Evolutionary conservation across 92 coral and sea anemone species (phyloP), one percentile per base, ranked within the genome.

Genomic region (Muricea muricata): DNA sequence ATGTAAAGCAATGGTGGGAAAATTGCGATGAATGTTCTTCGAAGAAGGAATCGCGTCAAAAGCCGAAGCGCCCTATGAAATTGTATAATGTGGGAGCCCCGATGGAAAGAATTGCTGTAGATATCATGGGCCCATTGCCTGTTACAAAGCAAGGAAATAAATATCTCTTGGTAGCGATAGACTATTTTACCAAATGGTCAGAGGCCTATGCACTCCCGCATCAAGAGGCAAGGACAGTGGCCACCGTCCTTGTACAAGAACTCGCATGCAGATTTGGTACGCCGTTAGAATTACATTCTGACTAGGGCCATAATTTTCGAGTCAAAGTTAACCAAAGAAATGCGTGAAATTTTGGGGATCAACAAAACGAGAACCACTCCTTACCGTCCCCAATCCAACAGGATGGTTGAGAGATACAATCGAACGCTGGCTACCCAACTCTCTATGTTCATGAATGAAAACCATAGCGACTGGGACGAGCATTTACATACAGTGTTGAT

Each of bases 401-500:
- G 50, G 15, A 45, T 45, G 50, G 50, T 12, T 1, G 50, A 45
- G 15, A 45, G 50, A 12, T 45, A 5, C 14, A 45, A 45, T 17
- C 4, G 50, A 9, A 45, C 50, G 14, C 15, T 45, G 12, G 14
- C 9, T 1, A 56, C 50, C 10, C 79, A 75, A 15, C 75, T 74
- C 48, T 60, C 89, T 0, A 65, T 66, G 17, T 86, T 86, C 52
- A 86, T 86, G 8, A 55, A 78, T 0, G 86, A 86, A 15, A 35
- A 90, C n/a, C 88, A 82, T 37, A 21, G 52, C 18, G 90, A 86
- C 84, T 90, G 86, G 93, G 93, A 86, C 67, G 56, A 33, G 11
- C 86, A 90, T 60, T 15, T 87, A 56, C 88, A 85, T 2, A 39
- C 75, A 2, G 67, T 90, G 23, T 56, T 90, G 20, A 89, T 85